phyloP scores from a whole-genome alignment of 1,140 invertebrate species.

The Papilio dardanus region DNA sequence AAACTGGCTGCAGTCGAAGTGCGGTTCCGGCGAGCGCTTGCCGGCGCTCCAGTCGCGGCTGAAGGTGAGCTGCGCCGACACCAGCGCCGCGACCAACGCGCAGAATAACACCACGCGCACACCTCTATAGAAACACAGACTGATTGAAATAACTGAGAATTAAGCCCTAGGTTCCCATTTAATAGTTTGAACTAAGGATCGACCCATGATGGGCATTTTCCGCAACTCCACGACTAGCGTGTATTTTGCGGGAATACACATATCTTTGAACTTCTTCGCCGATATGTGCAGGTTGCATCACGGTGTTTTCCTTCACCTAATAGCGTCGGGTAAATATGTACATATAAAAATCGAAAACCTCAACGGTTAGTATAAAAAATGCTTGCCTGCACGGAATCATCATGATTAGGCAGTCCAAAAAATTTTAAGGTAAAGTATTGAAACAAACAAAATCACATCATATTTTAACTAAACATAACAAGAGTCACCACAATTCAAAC shows the following conservation, averaged over 20 bases:
- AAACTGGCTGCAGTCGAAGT: constrained; percentile 66
- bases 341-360: too few relatives aligned
- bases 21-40: constrained; percentile 55
- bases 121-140: constrained; percentile 42
- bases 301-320: too few relatives aligned
- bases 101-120: constrained; percentile 49
- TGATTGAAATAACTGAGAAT: too few relatives aligned
- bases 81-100: constrained; percentile 52
- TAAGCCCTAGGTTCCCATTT: too few relatives aligned
- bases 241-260: too few relatives aligned
- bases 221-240: too few relatives aligned
- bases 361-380: not conserved
- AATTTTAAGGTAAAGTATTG: not conserved
- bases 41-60: constrained; percentile 75
- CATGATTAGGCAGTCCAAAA: not conserved
- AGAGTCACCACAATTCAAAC: not conserved
- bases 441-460: not conserved
- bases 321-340: too few relatives aligned
- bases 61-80: constrained; percentile 72
- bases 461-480: too few relatives aligned
- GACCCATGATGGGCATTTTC: too few relatives aligned
- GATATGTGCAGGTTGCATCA: too few relatives aligned
- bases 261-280: too few relatives aligned
- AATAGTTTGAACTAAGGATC: too few relatives aligned
- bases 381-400: not conserved